phyloP scores from a whole-genome alignment of 2,888 invertebrate species.

The Acanthosepion pharaonis region DNA sequence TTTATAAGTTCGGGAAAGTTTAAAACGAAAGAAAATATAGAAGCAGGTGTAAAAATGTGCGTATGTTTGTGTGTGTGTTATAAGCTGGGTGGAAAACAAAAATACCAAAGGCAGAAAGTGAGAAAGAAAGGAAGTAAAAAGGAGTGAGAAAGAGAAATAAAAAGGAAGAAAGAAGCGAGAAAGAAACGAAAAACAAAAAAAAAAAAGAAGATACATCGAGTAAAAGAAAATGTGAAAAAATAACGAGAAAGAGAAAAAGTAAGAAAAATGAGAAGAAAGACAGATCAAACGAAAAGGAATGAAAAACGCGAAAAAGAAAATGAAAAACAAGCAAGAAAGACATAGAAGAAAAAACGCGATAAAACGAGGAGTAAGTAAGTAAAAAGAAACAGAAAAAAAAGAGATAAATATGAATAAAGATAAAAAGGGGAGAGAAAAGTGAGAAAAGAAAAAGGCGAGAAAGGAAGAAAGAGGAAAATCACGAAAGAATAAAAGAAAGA shows the following conservation, averaged over 20 bases:
- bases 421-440: not conserved
- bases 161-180: not conserved
- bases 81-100: no score
- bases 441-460: not conserved
- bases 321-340: not conserved
- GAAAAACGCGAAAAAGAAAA: not conserved
- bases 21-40: no score
- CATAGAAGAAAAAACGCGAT: not conserved
- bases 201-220: no score
- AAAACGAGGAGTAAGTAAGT: not conserved
- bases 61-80: no score
- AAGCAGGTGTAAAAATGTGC: no score
- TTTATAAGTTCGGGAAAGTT: no score
- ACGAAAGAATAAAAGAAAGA: not conserved
- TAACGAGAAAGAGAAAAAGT: not conserved
- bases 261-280: not conserved
- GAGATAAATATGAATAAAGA: not conserved
- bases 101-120: no score
- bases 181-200: not conserved
- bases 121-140: no score
- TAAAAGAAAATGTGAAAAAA: not conserved
- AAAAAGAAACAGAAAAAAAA: not conserved
- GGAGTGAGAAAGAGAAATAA: not conserved
- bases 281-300: not conserved
- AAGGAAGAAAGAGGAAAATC: not conserved